phyloP scores from a whole-genome alignment of 2,888 invertebrate genomes.

The Pristionchus entomophagus region DNA sequence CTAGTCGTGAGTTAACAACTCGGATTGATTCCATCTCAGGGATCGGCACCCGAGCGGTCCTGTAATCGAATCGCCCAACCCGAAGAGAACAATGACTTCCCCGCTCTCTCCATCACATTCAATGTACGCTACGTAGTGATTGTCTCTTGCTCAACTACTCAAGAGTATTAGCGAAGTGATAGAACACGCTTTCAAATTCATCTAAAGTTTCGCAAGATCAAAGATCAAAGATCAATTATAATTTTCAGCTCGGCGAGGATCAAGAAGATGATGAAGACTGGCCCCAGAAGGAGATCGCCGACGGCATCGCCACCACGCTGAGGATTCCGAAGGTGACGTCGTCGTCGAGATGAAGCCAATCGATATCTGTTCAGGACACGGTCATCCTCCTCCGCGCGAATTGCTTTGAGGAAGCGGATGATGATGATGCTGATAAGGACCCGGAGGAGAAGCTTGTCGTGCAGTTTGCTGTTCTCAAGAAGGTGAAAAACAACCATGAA shows the following conservation, averaged over 20 bases:
- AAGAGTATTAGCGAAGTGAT: neutral
- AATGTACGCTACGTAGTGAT: conserved; percentile 51
- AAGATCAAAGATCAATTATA: neutral
- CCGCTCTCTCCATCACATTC: conserved; percentile 64
- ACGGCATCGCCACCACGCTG: conserved; percentile 36
- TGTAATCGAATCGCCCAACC: conserved; percentile 63
- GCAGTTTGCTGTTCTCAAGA: conserved; percentile 65
- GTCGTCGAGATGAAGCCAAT: too few relatives aligned
- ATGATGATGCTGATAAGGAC: conserved; percentile 36
- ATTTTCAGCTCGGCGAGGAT: conserved; percentile 1
- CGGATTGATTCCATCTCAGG: too few relatives aligned
- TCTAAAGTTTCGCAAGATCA: neutral
- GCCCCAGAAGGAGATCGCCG: conserved; percentile 35
- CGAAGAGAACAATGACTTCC: conserved; percentile 63
- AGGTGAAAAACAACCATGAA: conserved; percentile 45
- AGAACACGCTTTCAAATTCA: neutral
- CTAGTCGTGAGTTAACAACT: too few relatives aligned
- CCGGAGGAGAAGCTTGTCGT: conserved; percentile 57
- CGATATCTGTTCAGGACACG: conserved; percentile 61
- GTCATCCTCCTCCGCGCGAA: conserved; percentile 64
- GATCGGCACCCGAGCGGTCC: conserved; percentile 60
- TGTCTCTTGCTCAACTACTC: neutral
- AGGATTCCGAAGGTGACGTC: conserved; percentile 41
- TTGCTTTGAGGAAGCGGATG: conserved; percentile 64
- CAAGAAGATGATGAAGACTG: conserved; percentile 41